Conservation (phyloP, 1,140 invertebrate genomes). For the Copidosoma floridanum region DNA sequence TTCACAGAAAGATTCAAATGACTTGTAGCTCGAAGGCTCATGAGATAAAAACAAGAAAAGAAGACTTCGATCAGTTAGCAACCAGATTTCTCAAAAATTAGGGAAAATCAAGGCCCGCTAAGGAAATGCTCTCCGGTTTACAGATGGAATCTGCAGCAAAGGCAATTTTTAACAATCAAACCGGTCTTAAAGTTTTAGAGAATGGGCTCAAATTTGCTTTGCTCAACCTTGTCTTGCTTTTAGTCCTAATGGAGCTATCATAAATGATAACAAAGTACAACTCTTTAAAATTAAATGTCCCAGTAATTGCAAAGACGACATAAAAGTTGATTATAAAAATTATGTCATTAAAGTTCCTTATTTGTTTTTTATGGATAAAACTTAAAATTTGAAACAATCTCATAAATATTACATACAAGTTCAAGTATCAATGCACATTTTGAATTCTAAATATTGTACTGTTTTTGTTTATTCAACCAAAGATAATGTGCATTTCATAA, state of each 20-base stretch:
- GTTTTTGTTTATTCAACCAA: not conserved
- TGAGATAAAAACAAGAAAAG: not conserved
- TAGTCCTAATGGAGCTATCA: not conserved
- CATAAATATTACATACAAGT: not conserved
- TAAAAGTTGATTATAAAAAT: not conserved
- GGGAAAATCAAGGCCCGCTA: not conserved
- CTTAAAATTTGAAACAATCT: not conserved
- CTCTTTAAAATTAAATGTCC: not conserved
- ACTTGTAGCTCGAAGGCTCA: not conserved
- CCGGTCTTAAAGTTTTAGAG: not conserved
- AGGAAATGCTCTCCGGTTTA: not conserved
- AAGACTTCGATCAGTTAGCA: not conserved
- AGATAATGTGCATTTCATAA: not conserved
- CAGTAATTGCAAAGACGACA: not conserved
- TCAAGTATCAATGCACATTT: not conserved
- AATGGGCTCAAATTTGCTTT: not conserved
- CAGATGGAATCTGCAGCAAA: not conserved
- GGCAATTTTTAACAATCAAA: not conserved
- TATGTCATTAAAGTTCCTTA: not conserved
- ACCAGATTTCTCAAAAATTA: not conserved
- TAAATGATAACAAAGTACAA: not conserved
- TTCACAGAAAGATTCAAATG: not conserved
- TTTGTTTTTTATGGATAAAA: not conserved
- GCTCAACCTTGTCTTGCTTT: not conserved
- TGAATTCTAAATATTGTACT: not conserved